Evolutionary conservation across 2,888 invertebrate species (phyloP), one percentile per base, ranked within the genome.

Genomic region (Tribolium freemani): DNA sequence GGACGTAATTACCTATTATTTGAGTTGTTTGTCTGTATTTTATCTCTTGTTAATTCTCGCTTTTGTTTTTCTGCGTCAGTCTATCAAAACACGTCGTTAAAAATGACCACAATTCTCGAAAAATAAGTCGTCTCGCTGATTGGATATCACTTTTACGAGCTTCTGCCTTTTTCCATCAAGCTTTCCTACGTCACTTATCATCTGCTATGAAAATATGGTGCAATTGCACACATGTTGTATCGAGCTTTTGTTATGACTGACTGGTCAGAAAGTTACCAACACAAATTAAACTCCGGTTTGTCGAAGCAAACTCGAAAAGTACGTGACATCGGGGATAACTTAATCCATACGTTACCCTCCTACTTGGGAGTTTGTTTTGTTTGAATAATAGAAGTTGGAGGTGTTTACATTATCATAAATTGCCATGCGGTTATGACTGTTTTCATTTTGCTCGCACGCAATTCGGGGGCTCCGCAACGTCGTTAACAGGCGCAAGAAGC

Each of bases 381-480:
- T 30, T 63, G 63, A 63, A 63, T 63, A 63, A 63, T 63, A 48
- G 63, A 50, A 63, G 50, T 63, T 50, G 63, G 63, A 63, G 63
- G 50, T 63, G 63, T 63, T 63, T 51, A 63, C 63, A 63, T 63
- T 63, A 63, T 63, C 63, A 63, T 63, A 63, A 63, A 63, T 60
- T 63, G 50, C 50, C 30, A 30, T 63, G 63, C 63, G 63, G 63
- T 63, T 51, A 63, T 63, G 63, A 50, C 46, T 46, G 60, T 60
- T 60, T 60, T 60, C 60, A 48, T 60, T 60, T 48, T 20, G 20
- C 60, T 60, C 63, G 10, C 38, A 63, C 63, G 48, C 60, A 60
- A 51, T 51, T 50, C 38, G 9, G 10, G 38, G 63, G 38, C 5
- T 38, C 31, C 31, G 11, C 9, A 11, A 8, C 13, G 63, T n/a